Evolutionary conservation across 2,888 invertebrate species (phyloP).

Genomic region (Pristionchus exspectatus): DNA sequence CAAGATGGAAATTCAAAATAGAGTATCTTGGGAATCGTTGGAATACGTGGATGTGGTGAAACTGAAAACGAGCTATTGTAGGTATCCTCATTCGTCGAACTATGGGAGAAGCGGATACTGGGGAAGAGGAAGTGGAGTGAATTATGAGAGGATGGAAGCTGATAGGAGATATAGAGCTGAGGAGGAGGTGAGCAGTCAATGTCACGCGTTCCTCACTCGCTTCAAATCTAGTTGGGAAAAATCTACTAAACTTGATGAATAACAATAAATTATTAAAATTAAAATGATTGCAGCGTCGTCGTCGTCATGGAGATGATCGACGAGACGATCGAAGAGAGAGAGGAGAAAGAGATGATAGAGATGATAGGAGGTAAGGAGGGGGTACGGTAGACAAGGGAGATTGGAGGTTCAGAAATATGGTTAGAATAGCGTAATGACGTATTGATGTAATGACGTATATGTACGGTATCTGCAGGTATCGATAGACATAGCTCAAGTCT

Average conservation of each 20-base stretch:
- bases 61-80: neutral
- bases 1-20: neutral
- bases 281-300: neutral
- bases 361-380: conserved; percentile 53
- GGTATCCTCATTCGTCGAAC: neutral
- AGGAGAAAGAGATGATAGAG: conserved; percentile 50
- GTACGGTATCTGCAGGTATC: neutral
- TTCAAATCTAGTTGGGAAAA: too few species aligned
- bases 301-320: conserved; percentile 41
- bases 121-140: conserved; percentile 7
- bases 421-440: too few species aligned
- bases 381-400: conserved; percentile 47
- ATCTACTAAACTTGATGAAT: too few species aligned
- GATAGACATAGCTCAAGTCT: conserved; percentile 41
- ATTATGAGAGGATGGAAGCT: conserved; percentile 26
- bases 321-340: conserved; percentile 35
- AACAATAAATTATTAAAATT: too few species aligned
- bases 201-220: too few species aligned
- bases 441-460: neutral
- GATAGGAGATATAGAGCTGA: conserved; percentile 29
- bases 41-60: neutral
- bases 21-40: neutral
- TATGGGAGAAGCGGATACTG: neutral
- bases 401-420: neutral
- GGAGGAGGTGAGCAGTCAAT: neutral